Evolutionary conservation across 2,797 vertebrate species (phyloP).

Genomic region (Sebastes trivittatus): DNA sequence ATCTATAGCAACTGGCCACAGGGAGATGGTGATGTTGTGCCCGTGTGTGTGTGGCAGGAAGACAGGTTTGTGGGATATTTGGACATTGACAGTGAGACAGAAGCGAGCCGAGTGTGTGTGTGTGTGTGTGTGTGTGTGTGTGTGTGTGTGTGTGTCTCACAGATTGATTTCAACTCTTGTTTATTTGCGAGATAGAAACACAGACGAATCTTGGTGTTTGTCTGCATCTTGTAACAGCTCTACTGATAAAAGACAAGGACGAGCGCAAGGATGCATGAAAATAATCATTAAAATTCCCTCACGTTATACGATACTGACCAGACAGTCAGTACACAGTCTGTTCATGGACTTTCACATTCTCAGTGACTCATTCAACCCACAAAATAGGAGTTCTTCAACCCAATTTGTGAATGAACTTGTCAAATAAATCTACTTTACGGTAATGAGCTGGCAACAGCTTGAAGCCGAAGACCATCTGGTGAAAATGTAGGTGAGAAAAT

Average conservation of each 20-base stretch:
- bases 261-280: neutral
- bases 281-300: neutral
- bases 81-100: constrained; percentile 18
- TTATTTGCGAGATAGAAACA: constrained; percentile 1
- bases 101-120: neutral
- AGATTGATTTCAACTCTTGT: constrained; percentile 3
- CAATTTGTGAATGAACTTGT: constrained; percentile 17
- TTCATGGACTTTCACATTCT: neutral
- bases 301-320: neutral
- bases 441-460: constrained; percentile 33
- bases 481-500: constrained; percentile 22
- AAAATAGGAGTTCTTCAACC: constrained; percentile 16
- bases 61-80: constrained; percentile 19
- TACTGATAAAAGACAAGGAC: neutral
- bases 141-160: neutral
- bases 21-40: constrained; percentile 27
- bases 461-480: constrained; percentile 37
- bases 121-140: neutral
- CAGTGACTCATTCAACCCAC: neutral
- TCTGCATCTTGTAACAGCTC: neutral
- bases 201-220: neutral
- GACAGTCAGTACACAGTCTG: neutral
- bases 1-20: constrained; percentile 64
- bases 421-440: constrained; percentile 25
- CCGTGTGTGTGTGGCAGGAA: neutral